phyloP scores from a whole-genome alignment of 1,140 invertebrate genomes.

The Wiebesia pumilae region DNA sequence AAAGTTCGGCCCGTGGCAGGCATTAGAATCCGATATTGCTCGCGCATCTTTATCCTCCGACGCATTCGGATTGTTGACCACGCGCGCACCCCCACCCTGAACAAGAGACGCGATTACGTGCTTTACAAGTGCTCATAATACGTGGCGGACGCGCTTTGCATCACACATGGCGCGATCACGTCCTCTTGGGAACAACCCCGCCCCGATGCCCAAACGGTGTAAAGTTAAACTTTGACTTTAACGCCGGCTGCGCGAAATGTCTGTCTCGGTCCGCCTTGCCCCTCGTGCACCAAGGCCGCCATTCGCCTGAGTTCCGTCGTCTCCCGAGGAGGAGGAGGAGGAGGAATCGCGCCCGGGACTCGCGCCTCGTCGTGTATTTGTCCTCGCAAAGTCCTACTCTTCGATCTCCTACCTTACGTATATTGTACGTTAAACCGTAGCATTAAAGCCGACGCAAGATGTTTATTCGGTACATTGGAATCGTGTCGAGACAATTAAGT shows the following conservation, averaged over 20 bases:
- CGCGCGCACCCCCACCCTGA: background rate
- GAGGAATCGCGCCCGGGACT: too few relatives aligned
- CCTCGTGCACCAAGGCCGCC: too few relatives aligned
- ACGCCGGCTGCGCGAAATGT: conserved; percentile 72
- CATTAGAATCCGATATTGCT: conserved; percentile 35
- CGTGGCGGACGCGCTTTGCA: conserved; percentile 59
- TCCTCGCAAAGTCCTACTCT: too few relatives aligned
- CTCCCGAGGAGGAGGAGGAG: background rate
- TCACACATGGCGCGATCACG: conserved; percentile 71
- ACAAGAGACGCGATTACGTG: conserved; percentile 59
- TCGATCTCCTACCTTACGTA: too few relatives aligned
- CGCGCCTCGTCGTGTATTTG: too few relatives aligned
- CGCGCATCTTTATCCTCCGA: background rate
- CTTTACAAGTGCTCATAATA: conserved; percentile 69
- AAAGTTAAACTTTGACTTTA: conserved; percentile 71
- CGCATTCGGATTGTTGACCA: conserved; percentile 47
- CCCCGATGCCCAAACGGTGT: conserved; percentile 56
- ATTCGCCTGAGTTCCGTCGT: background rate
- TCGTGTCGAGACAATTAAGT: too few relatives aligned
- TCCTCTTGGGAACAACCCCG: conserved; percentile 44
- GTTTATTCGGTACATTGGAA: too few relatives aligned
- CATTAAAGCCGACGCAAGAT: too few relatives aligned
- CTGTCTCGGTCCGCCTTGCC: conserved; percentile 52
- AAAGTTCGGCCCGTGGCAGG: background rate
- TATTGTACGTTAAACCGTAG: too few relatives aligned